These are phyloP conservation scores for Melanaphis sacchari DNA, from an alignment of 1,140 invertebrate species.

Conservation along the genomic window DNA sequence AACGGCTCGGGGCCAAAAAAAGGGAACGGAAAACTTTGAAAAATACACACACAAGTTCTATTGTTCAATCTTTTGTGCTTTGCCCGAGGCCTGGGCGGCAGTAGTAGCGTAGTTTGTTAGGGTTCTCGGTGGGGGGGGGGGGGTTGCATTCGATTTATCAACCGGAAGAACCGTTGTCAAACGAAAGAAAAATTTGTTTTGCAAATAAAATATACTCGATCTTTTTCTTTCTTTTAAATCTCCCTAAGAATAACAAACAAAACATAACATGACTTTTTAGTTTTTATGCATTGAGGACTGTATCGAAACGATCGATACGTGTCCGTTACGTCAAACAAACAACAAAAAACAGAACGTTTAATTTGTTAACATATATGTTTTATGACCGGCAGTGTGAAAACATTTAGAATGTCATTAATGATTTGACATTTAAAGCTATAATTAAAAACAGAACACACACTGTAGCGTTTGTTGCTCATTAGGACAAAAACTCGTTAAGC, in stretches of 20 bases:
- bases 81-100: not conserved
- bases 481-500: conserved; percentile 21
- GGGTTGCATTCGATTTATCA: conserved; percentile 50
- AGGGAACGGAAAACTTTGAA: conserved; percentile 18
- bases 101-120: not conserved
- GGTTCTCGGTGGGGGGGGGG: not conserved
- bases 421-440: conserved; percentile 20
- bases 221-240: not conserved
- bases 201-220: conserved; percentile 42
- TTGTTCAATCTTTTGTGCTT: conserved; percentile 53
- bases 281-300: not conserved
- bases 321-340: not conserved
- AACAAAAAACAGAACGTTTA: not conserved
- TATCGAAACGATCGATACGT: not conserved
- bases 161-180: conserved; percentile 52
- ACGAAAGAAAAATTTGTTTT: conserved; percentile 55
- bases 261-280: conserved; percentile 22
- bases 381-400: not conserved
- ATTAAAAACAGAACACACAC: conserved; percentile 14
- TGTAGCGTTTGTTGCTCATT: conserved; percentile 26
- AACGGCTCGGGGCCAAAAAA: conserved; percentile 16
- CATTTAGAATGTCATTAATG: not conserved
- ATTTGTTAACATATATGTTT: not conserved
- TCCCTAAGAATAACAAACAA: conserved; percentile 9
- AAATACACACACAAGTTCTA: conserved; percentile 49